Percentiles rank a stretch among this genome's conserved stretches.
Conservation (phyloP, 2,797 vertebrate genomes). For the Vireo griseus region DNA sequence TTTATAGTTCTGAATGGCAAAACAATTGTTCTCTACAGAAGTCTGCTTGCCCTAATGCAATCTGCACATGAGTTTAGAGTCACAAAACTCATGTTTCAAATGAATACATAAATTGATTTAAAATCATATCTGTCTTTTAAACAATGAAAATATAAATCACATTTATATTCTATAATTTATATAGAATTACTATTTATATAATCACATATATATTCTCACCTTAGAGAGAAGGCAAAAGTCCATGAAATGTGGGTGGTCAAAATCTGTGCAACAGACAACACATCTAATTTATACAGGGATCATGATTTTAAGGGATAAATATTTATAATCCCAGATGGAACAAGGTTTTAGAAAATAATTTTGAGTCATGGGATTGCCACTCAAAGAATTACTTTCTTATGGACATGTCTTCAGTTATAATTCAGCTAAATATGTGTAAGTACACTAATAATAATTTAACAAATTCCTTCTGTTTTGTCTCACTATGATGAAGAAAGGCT, state of each 20-base stretch:
- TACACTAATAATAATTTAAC: background rate
- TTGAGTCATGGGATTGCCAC: background rate
- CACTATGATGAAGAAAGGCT: background rate
- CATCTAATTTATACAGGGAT: background rate
- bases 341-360: slow-evolving; percentile 5
- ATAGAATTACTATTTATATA: too few species aligned
- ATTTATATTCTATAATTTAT: too few species aligned
- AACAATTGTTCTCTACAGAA: background rate
- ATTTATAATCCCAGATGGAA: slow-evolving; percentile 17
- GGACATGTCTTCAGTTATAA: background rate
- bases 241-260: background rate
- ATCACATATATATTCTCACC: too few species aligned
- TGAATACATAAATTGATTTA: background rate
- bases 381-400: background rate
- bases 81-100: background rate
- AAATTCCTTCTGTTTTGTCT: background rate
- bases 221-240: background rate
- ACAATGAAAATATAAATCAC: background rate
- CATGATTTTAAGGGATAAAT: background rate
- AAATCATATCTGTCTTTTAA: background rate
- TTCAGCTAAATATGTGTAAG: background rate
- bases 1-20: background rate
- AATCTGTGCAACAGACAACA: background rate
- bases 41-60: background rate
- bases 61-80: background rate